Conservation (phyloP, 2,888 invertebrate species). For the Melipona bicolor region DNA sequence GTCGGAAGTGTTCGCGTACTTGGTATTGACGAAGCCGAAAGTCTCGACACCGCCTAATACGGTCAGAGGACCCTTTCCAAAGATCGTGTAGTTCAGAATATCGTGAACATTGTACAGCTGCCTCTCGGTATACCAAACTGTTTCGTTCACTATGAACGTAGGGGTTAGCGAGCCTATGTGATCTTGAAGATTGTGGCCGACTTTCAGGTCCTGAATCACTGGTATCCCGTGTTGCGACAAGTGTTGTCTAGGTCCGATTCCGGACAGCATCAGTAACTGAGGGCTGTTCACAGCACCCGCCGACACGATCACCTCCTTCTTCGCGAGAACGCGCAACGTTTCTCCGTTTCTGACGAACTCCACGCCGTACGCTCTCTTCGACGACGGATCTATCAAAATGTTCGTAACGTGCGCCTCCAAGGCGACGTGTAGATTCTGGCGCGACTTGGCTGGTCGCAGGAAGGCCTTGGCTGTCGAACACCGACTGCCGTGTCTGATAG, state of each 20-base stretch:
- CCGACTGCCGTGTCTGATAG: background rate
- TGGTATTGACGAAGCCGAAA: background rate
- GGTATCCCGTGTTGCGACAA: background rate
- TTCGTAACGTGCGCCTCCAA: background rate
- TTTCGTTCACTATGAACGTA: background rate
- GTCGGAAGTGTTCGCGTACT: background rate
- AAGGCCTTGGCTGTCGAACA: background rate
- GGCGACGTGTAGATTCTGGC: background rate
- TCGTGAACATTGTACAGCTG: background rate
- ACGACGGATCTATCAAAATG: background rate
- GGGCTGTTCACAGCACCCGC: background rate
- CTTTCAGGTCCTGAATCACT: background rate
- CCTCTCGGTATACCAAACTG: background rate
- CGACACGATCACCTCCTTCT: background rate
- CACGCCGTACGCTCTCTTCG: background rate
- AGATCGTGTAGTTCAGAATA: background rate
- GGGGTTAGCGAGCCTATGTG: rapidly evolving
- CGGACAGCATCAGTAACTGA: background rate
- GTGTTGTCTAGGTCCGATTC: background rate
- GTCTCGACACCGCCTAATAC: background rate
- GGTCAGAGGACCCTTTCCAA: background rate
- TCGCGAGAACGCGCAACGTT: rapidly evolving
- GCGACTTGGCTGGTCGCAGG: background rate
- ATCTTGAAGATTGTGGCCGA: slow-evolving; percentile 3
- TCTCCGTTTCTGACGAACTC: background rate